phyloP scores from a whole-genome alignment of 2,113 vertebrate species.

The Psilopogon haemacephalus region DNA sequence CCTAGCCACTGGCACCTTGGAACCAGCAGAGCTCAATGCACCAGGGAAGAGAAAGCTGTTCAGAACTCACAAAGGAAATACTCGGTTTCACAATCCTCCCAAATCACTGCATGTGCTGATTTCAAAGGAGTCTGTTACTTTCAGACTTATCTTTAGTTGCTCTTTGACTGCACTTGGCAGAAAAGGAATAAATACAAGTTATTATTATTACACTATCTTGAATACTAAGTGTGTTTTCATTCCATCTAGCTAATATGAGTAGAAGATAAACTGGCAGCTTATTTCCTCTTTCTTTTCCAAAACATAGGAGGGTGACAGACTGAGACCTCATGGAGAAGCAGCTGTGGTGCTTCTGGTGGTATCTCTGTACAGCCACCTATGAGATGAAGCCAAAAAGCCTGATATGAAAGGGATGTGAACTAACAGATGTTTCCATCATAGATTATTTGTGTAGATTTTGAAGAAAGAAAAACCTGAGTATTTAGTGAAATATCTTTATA shows the following conservation, averaged over 20 bases:
- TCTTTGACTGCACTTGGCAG: conserved; percentile 4
- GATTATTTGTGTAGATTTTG: not conserved
- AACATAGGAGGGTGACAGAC: not conserved
- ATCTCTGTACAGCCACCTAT: not conserved
- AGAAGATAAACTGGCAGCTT: not conserved
- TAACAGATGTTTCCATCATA: not conserved
- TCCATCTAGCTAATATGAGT: not conserved
- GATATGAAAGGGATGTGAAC: not conserved
- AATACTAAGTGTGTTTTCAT: conserved; percentile 18
- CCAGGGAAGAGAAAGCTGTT: not conserved
- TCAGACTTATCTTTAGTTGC: conserved; percentile 18
- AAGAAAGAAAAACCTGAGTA: not conserved
- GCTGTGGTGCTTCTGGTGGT: not conserved
- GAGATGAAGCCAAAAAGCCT: not conserved
- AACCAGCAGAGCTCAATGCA: not conserved
- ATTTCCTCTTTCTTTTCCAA: conserved; percentile 6
- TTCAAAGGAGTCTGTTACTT: not conserved
- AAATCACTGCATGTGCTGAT: not conserved
- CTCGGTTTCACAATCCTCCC: not conserved
- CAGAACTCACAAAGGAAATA: not conserved
- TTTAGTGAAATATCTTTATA: not conserved
- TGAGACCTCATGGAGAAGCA: not conserved
- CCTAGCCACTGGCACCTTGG: fast-evolving
- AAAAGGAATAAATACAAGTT: not conserved
- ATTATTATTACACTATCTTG: not conserved